These are phyloP conservation scores for Orthosia gracilis DNA, from an alignment of 2,888 invertebrate species.

Conservation along the genomic window DNA sequence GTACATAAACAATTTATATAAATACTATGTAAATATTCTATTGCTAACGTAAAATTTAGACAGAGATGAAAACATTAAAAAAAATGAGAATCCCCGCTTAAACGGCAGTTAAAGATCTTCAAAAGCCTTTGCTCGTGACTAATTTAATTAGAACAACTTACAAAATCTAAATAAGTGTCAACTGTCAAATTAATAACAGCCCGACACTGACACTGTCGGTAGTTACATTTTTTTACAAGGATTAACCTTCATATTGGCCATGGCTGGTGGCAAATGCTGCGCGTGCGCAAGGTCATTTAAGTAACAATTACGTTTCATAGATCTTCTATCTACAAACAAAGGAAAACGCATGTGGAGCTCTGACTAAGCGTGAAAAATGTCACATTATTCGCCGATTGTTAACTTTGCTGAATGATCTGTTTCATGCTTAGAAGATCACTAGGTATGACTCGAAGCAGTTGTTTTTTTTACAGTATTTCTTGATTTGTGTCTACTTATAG, in stretches of 20 bases:
- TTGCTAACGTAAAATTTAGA: neutral
- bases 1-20: neutral
- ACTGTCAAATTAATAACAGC: constrained; percentile 41
- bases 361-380: constrained; percentile 52
- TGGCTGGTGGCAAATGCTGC: constrained; percentile 52
- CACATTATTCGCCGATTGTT: constrained; percentile 23
- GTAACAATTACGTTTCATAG: constrained; percentile 52
- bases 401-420: constrained; percentile 17
- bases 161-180: constrained; percentile 33
- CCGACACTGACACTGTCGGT: constrained; percentile 37
- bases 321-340: constrained; percentile 43
- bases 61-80: neutral
- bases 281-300: constrained; percentile 52
- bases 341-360: constrained; percentile 39
- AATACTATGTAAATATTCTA: too few species aligned
- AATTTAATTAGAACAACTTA: constrained; percentile 35
- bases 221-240: constrained; percentile 58
- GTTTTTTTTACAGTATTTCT: neutral
- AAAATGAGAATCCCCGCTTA: neutral
- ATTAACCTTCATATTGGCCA: constrained; percentile 62
- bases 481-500: neutral
- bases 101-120: neutral
- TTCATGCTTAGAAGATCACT: neutral
- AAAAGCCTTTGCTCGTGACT: constrained; percentile 13
- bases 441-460: too few species aligned